phyloP scores from a whole-genome alignment of 2,888 invertebrate genomes.

The Muschampia plurimacula region DNA sequence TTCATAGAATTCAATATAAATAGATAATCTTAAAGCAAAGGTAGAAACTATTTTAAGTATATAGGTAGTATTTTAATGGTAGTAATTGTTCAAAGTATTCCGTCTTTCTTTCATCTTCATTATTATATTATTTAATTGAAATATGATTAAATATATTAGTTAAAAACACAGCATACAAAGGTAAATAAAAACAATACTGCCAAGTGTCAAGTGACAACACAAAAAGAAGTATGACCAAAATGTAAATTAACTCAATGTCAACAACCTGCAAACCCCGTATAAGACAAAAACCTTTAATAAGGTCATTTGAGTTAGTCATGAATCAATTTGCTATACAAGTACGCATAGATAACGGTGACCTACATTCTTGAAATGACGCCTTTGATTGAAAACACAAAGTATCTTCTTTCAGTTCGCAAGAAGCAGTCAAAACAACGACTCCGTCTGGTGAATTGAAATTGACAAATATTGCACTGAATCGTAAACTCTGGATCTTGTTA shows the following conservation, averaged over 20 bases:
- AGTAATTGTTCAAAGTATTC: too few relatives aligned
- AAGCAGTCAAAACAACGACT: slow-evolving; percentile 1
- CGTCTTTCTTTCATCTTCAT: too few relatives aligned
- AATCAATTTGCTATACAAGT: slow-evolving; percentile 6
- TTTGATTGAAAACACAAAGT: slow-evolving; percentile 19
- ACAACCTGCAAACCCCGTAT: not conserved
- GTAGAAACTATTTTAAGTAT: not conserved
- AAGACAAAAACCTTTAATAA: not conserved
- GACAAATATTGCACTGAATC: not conserved
- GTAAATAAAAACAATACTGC: not conserved
- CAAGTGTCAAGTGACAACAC: not conserved
- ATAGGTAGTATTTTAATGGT: too few relatives aligned
- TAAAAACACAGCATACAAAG: not conserved
- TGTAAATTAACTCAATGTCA: not conserved
- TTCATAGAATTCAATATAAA: not conserved
- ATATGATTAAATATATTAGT: not conserved
- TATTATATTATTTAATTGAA: too few relatives aligned
- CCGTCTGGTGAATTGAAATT: not conserved
- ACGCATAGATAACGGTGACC: slow-evolving; percentile 21
- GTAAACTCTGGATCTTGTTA: not conserved
- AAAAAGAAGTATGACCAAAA: not conserved
- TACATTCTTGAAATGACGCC: slow-evolving; percentile 17
- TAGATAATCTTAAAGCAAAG: not conserved
- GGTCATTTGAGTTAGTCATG: slow-evolving; percentile 5
- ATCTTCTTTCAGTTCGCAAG: slow-evolving; percentile 3